A percentile compares a stretch with the other conserved stretches of the same genome.
Conservation (phyloP, 2,113 vertebrate genomes). For the Genyomyrus donnyi region DNA sequence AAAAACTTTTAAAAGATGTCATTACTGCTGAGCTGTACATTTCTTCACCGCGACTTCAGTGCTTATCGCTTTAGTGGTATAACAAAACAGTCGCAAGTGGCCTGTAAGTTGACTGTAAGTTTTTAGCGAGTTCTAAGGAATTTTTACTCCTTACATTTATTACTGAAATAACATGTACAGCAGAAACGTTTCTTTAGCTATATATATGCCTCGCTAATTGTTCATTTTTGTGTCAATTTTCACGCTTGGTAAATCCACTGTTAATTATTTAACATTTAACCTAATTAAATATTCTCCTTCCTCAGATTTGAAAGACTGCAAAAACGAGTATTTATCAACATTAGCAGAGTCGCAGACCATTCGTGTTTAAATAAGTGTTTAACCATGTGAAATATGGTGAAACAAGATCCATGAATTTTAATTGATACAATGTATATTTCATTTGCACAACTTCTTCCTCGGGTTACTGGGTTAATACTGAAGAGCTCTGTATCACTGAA, state of each 20-base stretch:
- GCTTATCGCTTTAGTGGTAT: too few relatives aligned
- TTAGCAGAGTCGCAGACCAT: not conserved
- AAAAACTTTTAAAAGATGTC: too few relatives aligned
- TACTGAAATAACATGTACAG: too few relatives aligned
- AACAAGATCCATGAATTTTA: not conserved
- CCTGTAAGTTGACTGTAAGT: not conserved
- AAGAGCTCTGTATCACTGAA: not conserved
- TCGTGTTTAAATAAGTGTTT: not conserved
- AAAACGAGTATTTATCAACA: not conserved
- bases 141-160: not conserved
- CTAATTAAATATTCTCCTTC: not conserved
- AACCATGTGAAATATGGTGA: not conserved
- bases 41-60: too few relatives aligned
- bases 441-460: not conserved
- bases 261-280: not conserved
- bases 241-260: not conserved
- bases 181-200: too few relatives aligned
- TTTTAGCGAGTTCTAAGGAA: not conserved
- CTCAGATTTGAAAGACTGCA: too few relatives aligned
- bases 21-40: too few relatives aligned
- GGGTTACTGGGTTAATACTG: not conserved
- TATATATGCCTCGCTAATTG: too few relatives aligned
- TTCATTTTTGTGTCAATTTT: too few relatives aligned
- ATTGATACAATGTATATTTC: not conserved
- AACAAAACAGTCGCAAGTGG: too few relatives aligned